Evolutionary conservation across 2,113 vertebrate genomes (phyloP), one percentile per base, ranked within the genome.

Genomic region (Gyps fulvus): DNA sequence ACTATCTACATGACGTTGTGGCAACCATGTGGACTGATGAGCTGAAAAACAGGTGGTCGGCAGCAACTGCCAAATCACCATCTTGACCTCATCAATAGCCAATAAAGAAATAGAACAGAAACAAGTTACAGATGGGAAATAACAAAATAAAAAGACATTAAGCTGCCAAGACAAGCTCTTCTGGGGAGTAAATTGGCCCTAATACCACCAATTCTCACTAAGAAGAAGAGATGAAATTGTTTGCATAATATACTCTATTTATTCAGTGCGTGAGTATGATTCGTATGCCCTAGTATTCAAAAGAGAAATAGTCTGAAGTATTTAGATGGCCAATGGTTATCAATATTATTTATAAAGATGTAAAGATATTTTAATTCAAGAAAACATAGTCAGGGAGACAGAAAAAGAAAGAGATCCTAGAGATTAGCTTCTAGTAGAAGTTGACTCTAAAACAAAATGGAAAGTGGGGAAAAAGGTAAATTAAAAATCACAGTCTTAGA

Each of bases 81-180:
- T 77, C 93, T 59, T 93, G 66, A 70, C 93, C 82, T 93, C 84
- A 85, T 94, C 91, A 73, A 77, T 70, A 66, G 87, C 70, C 93
- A 93, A 23, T 55, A 88, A 95, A 83, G 80, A 88, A 82, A 77
- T 16, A 45, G 62, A 87, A 43, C 40, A 93, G 81, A 89, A 97
- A 97, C 77, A 73, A 94, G 32, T 34, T 91, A 59, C 95, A 95
- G 89, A 94, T 91, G 89, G 81, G 62, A 91, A 94, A 91, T 72
- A 90, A n/a, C 74, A 50, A 70, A 90, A 95, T 45, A 87, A 85
- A 89, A 93, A 83, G 42, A 73, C 14, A 65, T 91, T 58, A 83
- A 49, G 57, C 70, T 83, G 70, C 55, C 65, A 87, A 79, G 40
- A 70, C 15, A 32, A 83, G 49, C 57, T 80, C 54, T 77, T 91